phyloP scores from a whole-genome alignment of 53 echinoderm and acorn worm genomes.

The Henricia sp. region DNA sequence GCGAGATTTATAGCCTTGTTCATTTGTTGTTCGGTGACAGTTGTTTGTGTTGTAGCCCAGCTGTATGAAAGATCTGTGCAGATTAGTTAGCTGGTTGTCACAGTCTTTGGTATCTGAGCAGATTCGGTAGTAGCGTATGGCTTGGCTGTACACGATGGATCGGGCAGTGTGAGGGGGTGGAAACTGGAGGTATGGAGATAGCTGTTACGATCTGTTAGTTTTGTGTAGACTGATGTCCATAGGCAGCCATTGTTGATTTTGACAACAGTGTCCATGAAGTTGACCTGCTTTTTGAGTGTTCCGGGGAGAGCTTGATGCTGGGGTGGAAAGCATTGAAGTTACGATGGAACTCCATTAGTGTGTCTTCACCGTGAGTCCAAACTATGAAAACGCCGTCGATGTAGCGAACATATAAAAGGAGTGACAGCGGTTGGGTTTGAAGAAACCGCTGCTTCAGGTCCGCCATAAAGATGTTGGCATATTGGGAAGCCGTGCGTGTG shows the following conservation, averaged over 20 bases:
- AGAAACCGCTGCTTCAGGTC: not conserved
- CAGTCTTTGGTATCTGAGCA: not conserved
- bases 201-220: conserved; percentile 6
- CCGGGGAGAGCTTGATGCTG: conserved; percentile 11
- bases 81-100: too few relatives aligned
- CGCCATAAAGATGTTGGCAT: not conserved
- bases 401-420: conserved; percentile 4
- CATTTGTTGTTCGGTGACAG: not conserved
- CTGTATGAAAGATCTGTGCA: too few relatives aligned
- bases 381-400: conserved; percentile 8
- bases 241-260: not conserved
- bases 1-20: not conserved
- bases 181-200: conserved; percentile 16
- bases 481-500: not conserved
- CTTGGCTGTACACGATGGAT: conserved; percentile 18
- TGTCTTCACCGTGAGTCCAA: not conserved
- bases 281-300: not conserved
- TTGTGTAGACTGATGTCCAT: not conserved
- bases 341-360: not conserved
- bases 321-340: conserved; percentile 7
- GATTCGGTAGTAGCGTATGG: conserved; percentile 8
- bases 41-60: not conserved
- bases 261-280: not conserved
- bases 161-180: conserved; percentile 15
- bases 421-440: not conserved